phyloP scores from a whole-genome alignment of 2,888 invertebrate genomes.

The Eurytoma californica region DNA sequence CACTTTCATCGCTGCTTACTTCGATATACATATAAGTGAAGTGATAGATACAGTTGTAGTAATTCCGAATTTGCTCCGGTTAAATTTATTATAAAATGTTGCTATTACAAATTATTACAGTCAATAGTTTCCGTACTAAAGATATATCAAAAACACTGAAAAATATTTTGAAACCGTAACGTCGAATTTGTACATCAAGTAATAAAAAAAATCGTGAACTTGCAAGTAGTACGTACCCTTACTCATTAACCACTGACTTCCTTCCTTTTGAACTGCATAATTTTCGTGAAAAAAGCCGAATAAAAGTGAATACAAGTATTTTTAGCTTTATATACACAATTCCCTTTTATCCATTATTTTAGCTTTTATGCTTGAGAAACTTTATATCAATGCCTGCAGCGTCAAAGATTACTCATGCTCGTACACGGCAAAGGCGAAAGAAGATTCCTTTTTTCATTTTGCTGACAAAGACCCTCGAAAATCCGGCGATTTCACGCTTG shows the following conservation, averaged over 20 bases:
- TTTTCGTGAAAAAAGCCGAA: conserved; percentile 18
- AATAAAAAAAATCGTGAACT: too few species aligned
- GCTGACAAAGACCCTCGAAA: conserved; percentile 54
- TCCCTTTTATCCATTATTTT: conserved; percentile 45
- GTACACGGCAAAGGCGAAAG: conserved; percentile 28
- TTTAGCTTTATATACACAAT: conserved; percentile 11
- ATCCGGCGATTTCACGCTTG: conserved; percentile 56
- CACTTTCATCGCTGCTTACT: too few species aligned
- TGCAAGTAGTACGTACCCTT: background rate
- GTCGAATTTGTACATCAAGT: too few species aligned
- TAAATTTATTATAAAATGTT: too few species aligned
- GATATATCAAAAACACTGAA: too few species aligned
- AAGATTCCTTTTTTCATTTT: conserved; percentile 48
- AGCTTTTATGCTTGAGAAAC: conserved; percentile 45
- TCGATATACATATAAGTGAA: too few species aligned
- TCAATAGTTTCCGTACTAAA: too few species aligned
- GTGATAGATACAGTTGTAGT: too few species aligned
- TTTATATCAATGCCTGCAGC: conserved; percentile 41
- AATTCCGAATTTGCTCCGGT: too few species aligned
- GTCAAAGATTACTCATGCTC: conserved; percentile 49
- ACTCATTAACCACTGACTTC: conserved; percentile 40
- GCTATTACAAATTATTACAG: too few species aligned
- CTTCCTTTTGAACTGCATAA: conserved; percentile 20
- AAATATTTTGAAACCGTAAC: too few species aligned
- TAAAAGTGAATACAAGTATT: conserved; percentile 2